These are phyloP conservation scores for Acanthacorydalis orientalis DNA, from an alignment of 2,888 invertebrate genomes.

Conservation along the genomic window DNA sequence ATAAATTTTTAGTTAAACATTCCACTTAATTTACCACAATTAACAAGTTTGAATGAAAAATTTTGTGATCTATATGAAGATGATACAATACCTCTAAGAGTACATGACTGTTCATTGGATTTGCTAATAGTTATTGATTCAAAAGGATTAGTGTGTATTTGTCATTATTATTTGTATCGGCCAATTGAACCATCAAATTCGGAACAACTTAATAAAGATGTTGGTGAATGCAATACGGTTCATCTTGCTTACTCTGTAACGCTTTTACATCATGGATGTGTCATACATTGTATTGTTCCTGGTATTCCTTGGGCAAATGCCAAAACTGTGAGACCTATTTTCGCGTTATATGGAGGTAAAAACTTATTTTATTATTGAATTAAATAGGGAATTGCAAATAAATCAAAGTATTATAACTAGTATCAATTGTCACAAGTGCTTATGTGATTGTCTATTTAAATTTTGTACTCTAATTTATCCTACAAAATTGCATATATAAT, in stretches of 20 bases:
- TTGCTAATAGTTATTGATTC: slow-evolving; percentile 61
- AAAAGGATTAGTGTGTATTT: slow-evolving; percentile 55
- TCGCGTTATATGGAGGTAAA: slow-evolving; percentile 49
- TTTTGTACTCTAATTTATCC: too few relatives aligned
- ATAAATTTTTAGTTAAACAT: slow-evolving; percentile 51
- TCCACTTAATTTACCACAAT: slow-evolving; percentile 62
- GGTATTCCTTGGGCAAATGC: slow-evolving; percentile 66
- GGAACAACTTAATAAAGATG: slow-evolving; percentile 13
- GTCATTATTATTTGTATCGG: slow-evolving; percentile 73
- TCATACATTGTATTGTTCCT: slow-evolving; percentile 67
- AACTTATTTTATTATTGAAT: neutral
- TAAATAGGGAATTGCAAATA: too few relatives aligned
- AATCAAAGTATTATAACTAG: too few relatives aligned
- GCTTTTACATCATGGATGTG: slow-evolving; percentile 65
- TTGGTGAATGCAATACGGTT: slow-evolving; percentile 41
- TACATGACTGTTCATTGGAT: slow-evolving; percentile 69
- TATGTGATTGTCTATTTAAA: too few relatives aligned
- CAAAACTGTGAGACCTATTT: slow-evolving; percentile 58
- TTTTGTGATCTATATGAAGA: slow-evolving; percentile 61
- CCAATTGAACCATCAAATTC: slow-evolving; percentile 26
- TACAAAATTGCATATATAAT: neutral
- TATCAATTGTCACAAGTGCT: too few relatives aligned
- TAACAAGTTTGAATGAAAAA: slow-evolving; percentile 34
- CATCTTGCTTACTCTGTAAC: slow-evolving; percentile 78
- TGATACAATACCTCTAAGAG: slow-evolving; percentile 59